Conservation (phyloP, 2,113 vertebrate species). For the Aphyosemion australe region DNA sequence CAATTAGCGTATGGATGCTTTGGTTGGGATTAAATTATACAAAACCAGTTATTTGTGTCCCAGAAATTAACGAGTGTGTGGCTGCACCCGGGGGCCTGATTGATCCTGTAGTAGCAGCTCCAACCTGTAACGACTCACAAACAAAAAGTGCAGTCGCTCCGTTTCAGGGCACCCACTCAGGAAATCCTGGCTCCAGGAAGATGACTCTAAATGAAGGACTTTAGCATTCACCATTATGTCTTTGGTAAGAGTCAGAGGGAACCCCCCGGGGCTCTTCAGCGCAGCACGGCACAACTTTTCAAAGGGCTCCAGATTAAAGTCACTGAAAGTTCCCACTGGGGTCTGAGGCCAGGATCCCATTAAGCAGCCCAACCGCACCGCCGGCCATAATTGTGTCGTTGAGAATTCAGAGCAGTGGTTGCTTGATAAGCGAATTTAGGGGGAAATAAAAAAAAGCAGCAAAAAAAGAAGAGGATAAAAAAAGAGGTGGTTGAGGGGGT, state of each 20-base stretch:
- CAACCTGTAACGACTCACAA: slow-evolving; percentile 59
- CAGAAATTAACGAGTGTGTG: slow-evolving; percentile 2
- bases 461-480: slow-evolving; percentile 15
- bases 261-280: slow-evolving; percentile 70
- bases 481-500: slow-evolving; percentile 29
- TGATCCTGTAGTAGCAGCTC: slow-evolving; percentile 44
- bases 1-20: slow-evolving; percentile 27
- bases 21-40: slow-evolving; percentile 2
- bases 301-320: slow-evolving; percentile 84
- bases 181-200: slow-evolving; percentile 79
- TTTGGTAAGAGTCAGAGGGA: slow-evolving; percentile 79
- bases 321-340: slow-evolving; percentile 81
- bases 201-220: slow-evolving; percentile 82
- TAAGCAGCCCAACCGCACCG: slow-evolving; percentile 79
- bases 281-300: slow-evolving; percentile 78
- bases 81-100: slow-evolving; percentile 27
- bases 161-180: slow-evolving; percentile 69
- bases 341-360: slow-evolving; percentile 82
- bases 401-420: slow-evolving; percentile 80
- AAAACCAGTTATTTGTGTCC: slow-evolving; percentile 7
- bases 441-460: slow-evolving; percentile 65
- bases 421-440: slow-evolving; percentile 80
- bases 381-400: slow-evolving; percentile 81
- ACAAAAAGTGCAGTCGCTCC: slow-evolving; percentile 69
- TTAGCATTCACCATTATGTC: slow-evolving; percentile 83